These are phyloP conservation scores for Corythoichthys intestinalis DNA, from an alignment of 2,113 vertebrate genomes.

Conservation along the genomic window DNA sequence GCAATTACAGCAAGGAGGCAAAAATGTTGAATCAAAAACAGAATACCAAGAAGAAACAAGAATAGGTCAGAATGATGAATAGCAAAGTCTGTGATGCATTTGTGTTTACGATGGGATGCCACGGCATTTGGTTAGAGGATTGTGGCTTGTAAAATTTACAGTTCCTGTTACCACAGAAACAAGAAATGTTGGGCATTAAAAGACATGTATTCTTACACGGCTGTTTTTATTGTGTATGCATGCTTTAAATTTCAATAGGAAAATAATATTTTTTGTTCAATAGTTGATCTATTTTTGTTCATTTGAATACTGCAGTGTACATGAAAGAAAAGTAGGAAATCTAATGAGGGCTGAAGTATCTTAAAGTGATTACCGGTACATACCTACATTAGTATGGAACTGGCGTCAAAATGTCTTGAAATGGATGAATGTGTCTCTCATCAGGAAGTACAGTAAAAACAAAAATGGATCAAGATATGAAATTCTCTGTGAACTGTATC, in stretches of 20 bases:
- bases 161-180: constrained; percentile 63
- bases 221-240: constrained; percentile 30
- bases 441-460: not conserved
- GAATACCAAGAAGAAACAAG: constrained; percentile 14
- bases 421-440: not conserved
- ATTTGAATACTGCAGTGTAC: not conserved
- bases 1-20: constrained; percentile 17
- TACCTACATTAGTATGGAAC: not conserved
- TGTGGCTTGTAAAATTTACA: constrained; percentile 51
- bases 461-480: not conserved
- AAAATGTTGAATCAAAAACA: constrained; percentile 2
- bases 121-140: constrained; percentile 36
- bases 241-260: not conserved
- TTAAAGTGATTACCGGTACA: not conserved
- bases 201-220: constrained; percentile 65
- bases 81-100: constrained; percentile 54
- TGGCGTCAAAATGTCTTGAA: not conserved
- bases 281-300: not conserved
- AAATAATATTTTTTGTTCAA: not conserved
- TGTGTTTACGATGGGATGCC: constrained; percentile 66
- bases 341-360: not conserved
- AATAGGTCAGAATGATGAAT: constrained; percentile 6
- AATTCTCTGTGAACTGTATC: not conserved
- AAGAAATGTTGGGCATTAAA: constrained; percentile 74
- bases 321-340: not conserved